Conservation (phyloP, 2,113 vertebrate genomes). For the Psilopogon haemacephalus region DNA sequence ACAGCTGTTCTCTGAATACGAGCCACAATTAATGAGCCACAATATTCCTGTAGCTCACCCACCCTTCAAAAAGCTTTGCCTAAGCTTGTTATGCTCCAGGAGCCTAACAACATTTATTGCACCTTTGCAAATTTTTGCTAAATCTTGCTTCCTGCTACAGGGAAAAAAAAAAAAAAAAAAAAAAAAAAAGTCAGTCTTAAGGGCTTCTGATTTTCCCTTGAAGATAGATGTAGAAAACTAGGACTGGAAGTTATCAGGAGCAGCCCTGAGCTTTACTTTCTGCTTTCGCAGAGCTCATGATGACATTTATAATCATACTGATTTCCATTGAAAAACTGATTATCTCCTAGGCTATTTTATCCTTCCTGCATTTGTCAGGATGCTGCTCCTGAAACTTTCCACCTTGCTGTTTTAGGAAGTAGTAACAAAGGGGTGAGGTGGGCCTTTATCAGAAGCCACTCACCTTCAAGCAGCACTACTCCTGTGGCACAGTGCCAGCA, state of each 20-base stretch:
- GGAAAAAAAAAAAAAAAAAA: background rate
- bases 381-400: background rate
- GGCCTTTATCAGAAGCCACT: background rate
- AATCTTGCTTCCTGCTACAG: background rate
- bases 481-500: background rate
- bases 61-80: background rate
- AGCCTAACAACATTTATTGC: background rate
- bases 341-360: background rate
- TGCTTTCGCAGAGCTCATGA: background rate
- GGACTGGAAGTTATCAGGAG: background rate
- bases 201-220: background rate
- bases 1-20: background rate
- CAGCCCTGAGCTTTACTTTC: background rate
- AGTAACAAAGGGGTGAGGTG: background rate
- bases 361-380: background rate
- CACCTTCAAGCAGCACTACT: background rate
- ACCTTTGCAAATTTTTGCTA: background rate
- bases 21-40: background rate
- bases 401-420: background rate
- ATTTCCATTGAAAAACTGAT: background rate
- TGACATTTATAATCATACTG: background rate
- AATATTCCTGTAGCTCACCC: background rate
- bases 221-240: background rate
- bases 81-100: background rate
- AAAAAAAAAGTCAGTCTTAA: background rate